Base-by-base conservation (phyloP, 2,888 invertebrate genomes). In the Synergus itoensis region DNA sequence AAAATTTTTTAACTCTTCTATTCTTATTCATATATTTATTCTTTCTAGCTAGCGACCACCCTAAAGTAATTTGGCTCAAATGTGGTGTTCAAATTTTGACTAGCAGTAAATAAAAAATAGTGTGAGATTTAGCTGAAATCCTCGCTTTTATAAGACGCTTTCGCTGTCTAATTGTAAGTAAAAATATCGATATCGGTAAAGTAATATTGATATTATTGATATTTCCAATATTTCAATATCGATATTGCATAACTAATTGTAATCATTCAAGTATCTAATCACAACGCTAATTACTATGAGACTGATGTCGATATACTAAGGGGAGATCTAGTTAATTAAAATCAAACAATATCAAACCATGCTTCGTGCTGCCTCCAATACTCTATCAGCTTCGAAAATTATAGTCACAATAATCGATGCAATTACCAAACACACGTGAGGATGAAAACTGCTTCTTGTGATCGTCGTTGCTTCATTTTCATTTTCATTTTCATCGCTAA, bases 391-490 rank as follows among this genome's bases (percentile, higher is more conserved):
- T 48, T 57, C 36, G 73, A 73, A 73, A 73, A 73, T 73, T 63
- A 79, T 79, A 77, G 79, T 81, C 75, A 53, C 82, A 77, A 82
- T 82, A 78, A 79, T 73, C 80, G 78, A 78, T 77, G 82, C 82
- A 82, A 82, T 80, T 82, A 82, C 73, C 57, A 76, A 62, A 63
- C 78, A 43, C 75, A 62, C 28, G 67, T 43, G 45, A 48, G 57
- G 48, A 48, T 43, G 67, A 77, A 57, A 60, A 57, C 8, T 63
- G 40, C 63, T 62, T 45, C 64, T 53, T 53, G 4, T 73, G 53
- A 40, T 53, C 53, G 73, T 57, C 53, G 73, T 48, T 12, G 53
- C 53, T 73, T 53, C n/a, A 53, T 73, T 73, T 40, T 57, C 12
- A 36, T 36, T 36, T 36, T 36, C 11, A 53, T 53, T 73, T 16